phyloP scores from a whole-genome alignment of 2,888 invertebrate species.

The Leucoptera coffeella region DNA sequence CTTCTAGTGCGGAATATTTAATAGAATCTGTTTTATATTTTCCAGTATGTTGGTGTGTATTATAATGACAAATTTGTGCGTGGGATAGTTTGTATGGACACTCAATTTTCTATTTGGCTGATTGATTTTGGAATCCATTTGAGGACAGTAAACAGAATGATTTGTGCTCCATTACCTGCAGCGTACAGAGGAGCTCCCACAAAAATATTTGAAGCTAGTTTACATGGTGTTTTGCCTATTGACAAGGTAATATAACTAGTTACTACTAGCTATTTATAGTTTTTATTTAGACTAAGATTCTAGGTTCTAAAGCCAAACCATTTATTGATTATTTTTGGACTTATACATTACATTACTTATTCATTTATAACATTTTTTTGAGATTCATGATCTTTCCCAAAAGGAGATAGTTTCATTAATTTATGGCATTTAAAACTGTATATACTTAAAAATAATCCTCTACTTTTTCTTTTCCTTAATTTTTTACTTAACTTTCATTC shows the following conservation, averaged over 20 bases:
- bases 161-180: slow-evolving; percentile 13
- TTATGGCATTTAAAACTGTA: too few relatives aligned
- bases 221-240: slow-evolving; percentile 21
- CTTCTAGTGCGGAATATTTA: too few relatives aligned
- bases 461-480: too few relatives aligned
- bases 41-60: slow-evolving; percentile 22
- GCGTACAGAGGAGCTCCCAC: slow-evolving; percentile 17
- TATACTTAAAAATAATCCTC: too few relatives aligned
- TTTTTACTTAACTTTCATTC: too few relatives aligned
- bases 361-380: background rate
- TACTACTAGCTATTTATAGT: too few relatives aligned
- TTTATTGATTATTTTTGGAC: background rate
- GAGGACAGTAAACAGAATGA: slow-evolving; percentile 13
- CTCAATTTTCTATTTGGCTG: slow-evolving; percentile 19
- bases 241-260: slow-evolving; percentile 22
- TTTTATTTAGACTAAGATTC: too few relatives aligned
- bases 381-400: too few relatives aligned
- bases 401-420: too few relatives aligned
- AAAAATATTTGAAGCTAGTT: slow-evolving; percentile 24
- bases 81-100: slow-evolving; percentile 17
- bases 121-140: slow-evolving; percentile 19
- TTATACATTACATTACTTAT: background rate
- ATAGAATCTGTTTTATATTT: too few relatives aligned
- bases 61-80: slow-evolving; percentile 19
- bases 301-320: too few relatives aligned